Evolutionary conservation across 2,113 vertebrate genomes (phyloP), one percentile per base, ranked within the genome.

Genomic region (Rhinichthys klamathensis): DNA sequence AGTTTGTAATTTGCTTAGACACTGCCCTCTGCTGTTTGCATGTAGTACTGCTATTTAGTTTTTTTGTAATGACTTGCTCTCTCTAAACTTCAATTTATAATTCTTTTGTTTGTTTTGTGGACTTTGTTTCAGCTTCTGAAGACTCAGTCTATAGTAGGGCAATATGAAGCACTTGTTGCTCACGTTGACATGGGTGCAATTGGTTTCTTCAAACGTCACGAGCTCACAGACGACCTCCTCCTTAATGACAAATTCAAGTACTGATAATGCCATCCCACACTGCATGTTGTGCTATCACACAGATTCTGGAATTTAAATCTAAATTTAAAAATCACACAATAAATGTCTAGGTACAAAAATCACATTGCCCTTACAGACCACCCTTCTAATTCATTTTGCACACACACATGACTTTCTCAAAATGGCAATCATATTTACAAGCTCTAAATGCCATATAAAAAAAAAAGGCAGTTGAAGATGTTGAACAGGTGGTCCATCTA

Each of bases 161-260:
- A 80, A 13, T 86, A 92, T 35, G 63, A 89, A 49, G 81, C 83
- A 3, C 38, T 91, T 15, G 74, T 88, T 21, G 67, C 85, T n/a
- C 87, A 92, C 21, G 87, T 85, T 8, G 88, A 88, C 81, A 80
- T 23, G 7, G 74, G 73, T 38, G 79, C 88, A 9, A 46, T 80
- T 11, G 32, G n/a, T 6, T 90, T 92, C 84, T 92, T 91, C 32
- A 75, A 76, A 18, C 21, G 15, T 49, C 87, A 88, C 4, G 79
- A 60, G 11, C 63, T 90, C 44, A 85, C 32, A 0, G 78, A 90
- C n/a, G 87, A 91, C 67, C 21, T 82, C 56, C 78, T 91, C 6
- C 87, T 91, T 5, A 90, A 91, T 75, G 85, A 84, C 46, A 90
- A 87, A 72, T 88, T 87, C 81, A 84, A 58, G 89, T 87, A 85